Base-by-base conservation (phyloP, 2,888 invertebrate species). In the Brenthis daphne region DNA sequence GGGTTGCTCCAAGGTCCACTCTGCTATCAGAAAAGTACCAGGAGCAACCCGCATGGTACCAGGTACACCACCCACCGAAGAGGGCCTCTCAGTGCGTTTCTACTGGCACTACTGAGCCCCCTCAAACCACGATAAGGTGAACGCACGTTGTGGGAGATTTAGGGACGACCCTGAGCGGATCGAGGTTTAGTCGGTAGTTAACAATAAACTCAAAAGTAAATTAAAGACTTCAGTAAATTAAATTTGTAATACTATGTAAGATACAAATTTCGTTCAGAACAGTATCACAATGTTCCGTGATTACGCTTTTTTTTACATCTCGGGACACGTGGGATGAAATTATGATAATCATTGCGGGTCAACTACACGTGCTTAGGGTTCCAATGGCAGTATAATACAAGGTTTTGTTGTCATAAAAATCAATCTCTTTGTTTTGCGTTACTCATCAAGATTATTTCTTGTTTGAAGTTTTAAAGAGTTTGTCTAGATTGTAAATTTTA, bases 281-380 rank as follows among this genome's bases (percentile, higher is more conserved):
- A 79, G 86, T 89, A 87, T 81, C 72, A 72, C 83, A 76, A 78
- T 82, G 85, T 85, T 85, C 86, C 80, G 87, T 90, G 88, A 90
- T 91, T 90, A 91, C 89, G 89, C 88, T 91, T 92, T 92, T 92
- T 92, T 88, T 90, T 20, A 78, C 79, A 77, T 85, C 89, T 82
- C 80, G 85, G 84, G 90, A 91, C 90, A 92, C 91, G 90, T 92
- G 91, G 90, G 78, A 88, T 89, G 88, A 88, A 92, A 92, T 92
- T 91, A 92, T 90, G 89, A 89, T 92, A 92, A 92, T 92, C 89
- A 90, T 87, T 79, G 82, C 81, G 80, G 81, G 87, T 88, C 85
- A 87, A 87, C 85, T 76, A 81, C 82, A 79, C 80, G 78, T 79
- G 83, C 80, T 87, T 84, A 85, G 89, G 85, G 87, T 80, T 82